Base-by-base conservation (phyloP, 2,797 vertebrate genomes). In the Parauchenoglanis ngamensis region DNA sequence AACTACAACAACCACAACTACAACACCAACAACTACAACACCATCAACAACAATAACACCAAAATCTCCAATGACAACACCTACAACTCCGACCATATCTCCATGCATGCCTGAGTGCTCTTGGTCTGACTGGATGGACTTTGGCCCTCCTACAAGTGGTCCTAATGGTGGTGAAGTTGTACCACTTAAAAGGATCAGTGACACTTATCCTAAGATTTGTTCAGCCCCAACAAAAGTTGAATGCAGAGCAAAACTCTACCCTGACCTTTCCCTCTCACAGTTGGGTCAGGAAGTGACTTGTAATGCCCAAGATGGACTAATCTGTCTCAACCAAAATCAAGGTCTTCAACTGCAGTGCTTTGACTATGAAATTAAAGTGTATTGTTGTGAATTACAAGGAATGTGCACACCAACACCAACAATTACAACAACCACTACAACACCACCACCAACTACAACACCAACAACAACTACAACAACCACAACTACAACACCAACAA, bases 81-180 rank as follows among this genome's bases (percentile, higher is more conserved):
- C n/a, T 57, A 63, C 61, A 63, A 63, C 1, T 25, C 25, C 1
- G 3, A 25, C 75, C 19, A 89, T 79, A 75, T 76, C 79, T 59
- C 59, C 40, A 21, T 70, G 68, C 6, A 0, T 1, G 8, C 3
- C 2, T 40, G 1, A 35, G 15, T 89, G 88, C 25, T 23, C 68
- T 2, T 89, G 88, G 88, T 75, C 81, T 84, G 15, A 87, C 0
- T 92, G 87, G 84, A 76, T 93, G 7, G 88, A 89, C 87, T 17
- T 89, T 4, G 87, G 86, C 7, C 59, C 86, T 3, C 79, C 90
- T 12, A 89, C 91, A 67, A 0, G 46, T 19, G 90, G 89, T 44
- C 88, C 85, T 52, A 23, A 89, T 44, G 92, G 93, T 21, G 91
- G 92, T 12, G 70, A 92, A 7, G 19, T 84, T 72, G 89, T 91